These are phyloP conservation scores for Brachirus orientalis DNA, from an alignment of 2,113 vertebrate species.

Conservation along the genomic window DNA sequence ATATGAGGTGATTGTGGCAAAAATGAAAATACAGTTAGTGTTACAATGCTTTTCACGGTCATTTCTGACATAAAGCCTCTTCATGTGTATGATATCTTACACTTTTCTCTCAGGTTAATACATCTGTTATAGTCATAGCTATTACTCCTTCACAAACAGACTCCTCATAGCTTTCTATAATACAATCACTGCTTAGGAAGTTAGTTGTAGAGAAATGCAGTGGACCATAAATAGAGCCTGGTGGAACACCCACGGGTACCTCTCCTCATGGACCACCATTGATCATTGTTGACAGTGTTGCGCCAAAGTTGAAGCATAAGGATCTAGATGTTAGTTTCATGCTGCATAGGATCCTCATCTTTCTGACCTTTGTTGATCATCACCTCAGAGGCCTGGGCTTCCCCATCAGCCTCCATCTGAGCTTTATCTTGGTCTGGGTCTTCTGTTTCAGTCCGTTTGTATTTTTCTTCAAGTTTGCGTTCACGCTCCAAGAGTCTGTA, in stretches of 20 bases:
- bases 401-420: constrained; percentile 57
- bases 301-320: not conserved
- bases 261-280: constrained; percentile 41
- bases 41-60: constrained; percentile 12
- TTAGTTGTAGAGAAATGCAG: constrained; percentile 40
- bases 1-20: constrained; percentile 31
- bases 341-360: constrained; percentile 80
- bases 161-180: constrained; percentile 12
- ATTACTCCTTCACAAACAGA: constrained; percentile 23
- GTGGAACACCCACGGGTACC: constrained; percentile 30
- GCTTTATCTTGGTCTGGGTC: constrained; percentile 77
- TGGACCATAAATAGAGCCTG: constrained; percentile 21
- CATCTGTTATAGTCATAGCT: constrained; percentile 30
- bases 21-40: constrained; percentile 31
- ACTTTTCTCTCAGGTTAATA: constrained; percentile 25
- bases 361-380: constrained; percentile 59
- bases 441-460: constrained; percentile 74
- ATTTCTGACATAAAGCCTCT: constrained; percentile 39
- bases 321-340: constrained; percentile 94
- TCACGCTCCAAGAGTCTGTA: constrained; percentile 92
- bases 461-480: constrained; percentile 79
- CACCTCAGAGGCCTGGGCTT: constrained; percentile 57
- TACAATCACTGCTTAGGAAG: constrained; percentile 68
- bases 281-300: constrained; percentile 27
- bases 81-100: constrained; percentile 39